These are phyloP conservation scores for Scopus umbretta DNA, from an alignment of 2,113 vertebrate genomes.

Conservation along the genomic window DNA sequence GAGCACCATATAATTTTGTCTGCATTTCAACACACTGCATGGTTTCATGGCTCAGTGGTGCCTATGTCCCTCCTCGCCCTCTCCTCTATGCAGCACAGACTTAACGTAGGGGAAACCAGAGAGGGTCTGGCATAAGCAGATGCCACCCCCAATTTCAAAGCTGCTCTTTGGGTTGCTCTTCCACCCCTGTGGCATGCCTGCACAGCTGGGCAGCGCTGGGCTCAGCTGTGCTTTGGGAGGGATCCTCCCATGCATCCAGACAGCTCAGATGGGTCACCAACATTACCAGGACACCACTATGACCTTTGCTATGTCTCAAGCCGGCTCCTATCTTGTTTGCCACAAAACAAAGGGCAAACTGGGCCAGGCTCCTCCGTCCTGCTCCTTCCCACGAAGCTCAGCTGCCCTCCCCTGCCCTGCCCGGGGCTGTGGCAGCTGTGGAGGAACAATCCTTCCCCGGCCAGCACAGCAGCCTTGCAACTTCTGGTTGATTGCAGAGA, in stretches of 20 bases:
- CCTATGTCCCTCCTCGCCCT: neutral
- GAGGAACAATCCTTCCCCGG: neutral
- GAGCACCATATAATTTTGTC: neutral
- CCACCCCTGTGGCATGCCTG: neutral
- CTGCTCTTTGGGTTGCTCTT: neutral
- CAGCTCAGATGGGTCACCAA: neutral
- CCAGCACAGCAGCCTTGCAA: neutral
- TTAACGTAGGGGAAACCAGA: neutral
- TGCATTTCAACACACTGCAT: neutral
- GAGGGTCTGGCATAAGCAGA: neutral
- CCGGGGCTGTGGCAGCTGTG: neutral
- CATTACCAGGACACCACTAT: neutral
- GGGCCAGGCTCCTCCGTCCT: neutral
- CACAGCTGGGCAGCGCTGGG: neutral
- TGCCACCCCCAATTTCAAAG: neutral
- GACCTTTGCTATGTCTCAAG: neutral
- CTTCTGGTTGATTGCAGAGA: neutral
- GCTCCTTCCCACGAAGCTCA: neutral
- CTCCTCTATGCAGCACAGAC: neutral
- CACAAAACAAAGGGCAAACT: neutral
- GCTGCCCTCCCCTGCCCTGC: neutral
- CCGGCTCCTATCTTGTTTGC: neutral
- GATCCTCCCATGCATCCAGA: neutral
- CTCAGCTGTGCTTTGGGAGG: neutral
- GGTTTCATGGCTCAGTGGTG: neutral